phyloP scores from a whole-genome alignment of 2,888 invertebrate genomes.

The Parnassius apollo region DNA sequence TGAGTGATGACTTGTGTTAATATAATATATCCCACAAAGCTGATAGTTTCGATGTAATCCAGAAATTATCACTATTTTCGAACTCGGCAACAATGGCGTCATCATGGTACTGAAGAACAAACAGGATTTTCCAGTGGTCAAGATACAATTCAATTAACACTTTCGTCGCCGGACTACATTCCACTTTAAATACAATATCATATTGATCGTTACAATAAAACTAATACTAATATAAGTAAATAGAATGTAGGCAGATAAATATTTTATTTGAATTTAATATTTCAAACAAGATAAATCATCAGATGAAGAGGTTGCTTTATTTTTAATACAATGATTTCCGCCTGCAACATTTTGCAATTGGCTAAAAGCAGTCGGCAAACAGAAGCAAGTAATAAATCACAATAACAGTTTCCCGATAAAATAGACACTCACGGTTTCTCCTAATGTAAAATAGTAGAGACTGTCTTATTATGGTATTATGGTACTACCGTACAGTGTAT shows the following conservation, averaged over 20 bases:
- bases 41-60: too few relatives aligned
- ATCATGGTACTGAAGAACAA: too few relatives aligned
- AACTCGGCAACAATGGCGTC: too few relatives aligned
- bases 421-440: constrained; percentile 18
- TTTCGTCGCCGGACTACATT: too few relatives aligned
- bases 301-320: constrained; percentile 7
- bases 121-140: too few relatives aligned
- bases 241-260: neutral
- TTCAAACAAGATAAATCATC: neutral
- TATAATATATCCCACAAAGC: too few relatives aligned
- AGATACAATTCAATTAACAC: too few relatives aligned
- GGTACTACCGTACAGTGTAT: neutral
- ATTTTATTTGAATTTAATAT: neutral
- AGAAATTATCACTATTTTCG: too few relatives aligned
- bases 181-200: too few relatives aligned
- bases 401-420: constrained; percentile 26
- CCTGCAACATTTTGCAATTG: constrained; percentile 26
- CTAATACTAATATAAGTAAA: too few relatives aligned
- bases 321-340: constrained; percentile 22
- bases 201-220: too few relatives aligned
- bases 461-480: constrained; percentile 5
- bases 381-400: constrained; percentile 22
- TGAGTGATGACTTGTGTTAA: too few relatives aligned
- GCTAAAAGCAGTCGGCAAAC: constrained; percentile 26
- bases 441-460: constrained; percentile 19